These are phyloP conservation scores for Phorcus lineatus DNA, from an alignment of 2,888 invertebrate species.

Conservation along the genomic window DNA sequence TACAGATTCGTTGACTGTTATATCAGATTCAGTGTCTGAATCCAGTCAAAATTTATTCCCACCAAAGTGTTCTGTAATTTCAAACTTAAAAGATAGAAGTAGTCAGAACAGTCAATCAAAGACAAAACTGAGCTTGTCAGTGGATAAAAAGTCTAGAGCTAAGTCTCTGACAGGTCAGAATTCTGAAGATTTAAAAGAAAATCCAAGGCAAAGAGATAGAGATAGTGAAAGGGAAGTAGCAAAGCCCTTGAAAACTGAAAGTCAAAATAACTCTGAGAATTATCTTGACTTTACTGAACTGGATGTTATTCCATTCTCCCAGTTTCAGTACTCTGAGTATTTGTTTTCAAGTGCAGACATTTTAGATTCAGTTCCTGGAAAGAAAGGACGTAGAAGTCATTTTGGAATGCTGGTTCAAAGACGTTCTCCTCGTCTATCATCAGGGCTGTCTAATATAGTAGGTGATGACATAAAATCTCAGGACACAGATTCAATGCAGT, in stretches of 20 bases:
- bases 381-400: slow-evolving; percentile 16
- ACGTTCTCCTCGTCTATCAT: slow-evolving; percentile 40
- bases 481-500: neutral
- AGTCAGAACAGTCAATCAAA: neutral
- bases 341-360: slow-evolving; percentile 35
- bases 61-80: neutral
- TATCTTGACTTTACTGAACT: slow-evolving; percentile 44
- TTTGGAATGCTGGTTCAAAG: slow-evolving; percentile 36
- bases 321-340: slow-evolving; percentile 42
- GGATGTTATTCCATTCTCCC: slow-evolving; percentile 43
- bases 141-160: no score
- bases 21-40: neutral
- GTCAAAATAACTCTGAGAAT: neutral
- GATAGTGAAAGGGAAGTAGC: neutral
- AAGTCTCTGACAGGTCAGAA: neutral
- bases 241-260: neutral
- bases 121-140: neutral
- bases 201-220: neutral
- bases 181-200: neutral
- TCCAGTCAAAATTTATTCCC: neutral
- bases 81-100: neutral
- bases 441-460: slow-evolving; percentile 2
- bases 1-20: neutral
- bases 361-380: neutral
- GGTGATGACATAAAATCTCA: slow-evolving; percentile 12